phyloP scores from a whole-genome alignment of 2,888 invertebrate species.

The Nomada hirtipes region DNA sequence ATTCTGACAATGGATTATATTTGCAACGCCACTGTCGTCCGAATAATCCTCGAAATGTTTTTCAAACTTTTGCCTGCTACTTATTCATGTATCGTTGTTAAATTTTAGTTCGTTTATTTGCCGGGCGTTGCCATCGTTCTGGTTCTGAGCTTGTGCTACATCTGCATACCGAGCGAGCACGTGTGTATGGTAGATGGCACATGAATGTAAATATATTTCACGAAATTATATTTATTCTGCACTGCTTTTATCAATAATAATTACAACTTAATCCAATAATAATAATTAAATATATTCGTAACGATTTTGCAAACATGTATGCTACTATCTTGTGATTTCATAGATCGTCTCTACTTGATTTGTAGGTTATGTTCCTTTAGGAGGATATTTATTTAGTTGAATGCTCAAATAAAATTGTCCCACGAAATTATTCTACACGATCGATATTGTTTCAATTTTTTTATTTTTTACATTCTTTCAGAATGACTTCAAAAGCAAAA shows the following conservation, averaged over 20 bases:
- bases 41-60: neutral
- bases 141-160: neutral
- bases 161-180: neutral
- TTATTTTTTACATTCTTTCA: constrained; percentile 22
- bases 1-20: no score
- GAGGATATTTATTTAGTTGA: neutral
- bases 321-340: neutral
- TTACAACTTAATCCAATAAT: neutral
- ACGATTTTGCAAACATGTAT: neutral
- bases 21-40: no score
- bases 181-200: neutral
- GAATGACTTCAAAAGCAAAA: constrained; percentile 67
- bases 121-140: neutral
- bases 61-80: no score
- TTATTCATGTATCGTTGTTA: neutral
- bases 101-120: neutral
- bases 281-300: no score
- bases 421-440: neutral
- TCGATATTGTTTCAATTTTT: neutral
- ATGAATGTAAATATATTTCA: constrained; percentile 22
- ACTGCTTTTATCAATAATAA: neutral
- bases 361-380: constrained; percentile 37
- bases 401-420: neutral
- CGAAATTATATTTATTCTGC: neutral
- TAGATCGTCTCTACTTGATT: neutral